phyloP scores from a whole-genome alignment of 2,797 vertebrate genomes.

The Holocentrus rufus region DNA sequence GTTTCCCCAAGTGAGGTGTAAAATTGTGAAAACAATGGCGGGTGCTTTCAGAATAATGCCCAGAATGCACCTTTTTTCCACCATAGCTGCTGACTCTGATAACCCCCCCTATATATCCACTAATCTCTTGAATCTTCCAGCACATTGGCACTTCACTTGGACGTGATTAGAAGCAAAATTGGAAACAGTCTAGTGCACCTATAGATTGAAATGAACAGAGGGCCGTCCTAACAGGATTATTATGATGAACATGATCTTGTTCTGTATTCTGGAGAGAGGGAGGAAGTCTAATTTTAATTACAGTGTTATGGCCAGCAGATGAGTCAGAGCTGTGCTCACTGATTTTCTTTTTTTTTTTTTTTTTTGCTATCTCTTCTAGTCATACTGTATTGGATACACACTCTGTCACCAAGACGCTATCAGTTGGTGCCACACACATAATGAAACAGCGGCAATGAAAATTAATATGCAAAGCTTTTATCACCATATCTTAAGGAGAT shows the following conservation, averaged over 20 bases:
- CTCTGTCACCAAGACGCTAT: constrained; percentile 59
- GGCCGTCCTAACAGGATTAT: constrained; percentile 35
- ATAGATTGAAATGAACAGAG: constrained; percentile 24
- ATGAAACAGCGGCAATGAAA: constrained; percentile 51
- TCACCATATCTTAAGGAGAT: constrained; percentile 45
- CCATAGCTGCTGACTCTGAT: constrained; percentile 2
- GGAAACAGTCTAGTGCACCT: constrained; percentile 9
- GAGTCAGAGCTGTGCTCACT: constrained; percentile 49
- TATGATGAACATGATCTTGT: constrained; percentile 50
- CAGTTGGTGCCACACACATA: constrained; percentile 50
- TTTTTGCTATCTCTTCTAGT: constrained; percentile 47
- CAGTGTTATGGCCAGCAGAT: constrained; percentile 28
- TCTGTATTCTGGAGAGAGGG: constrained; percentile 26
- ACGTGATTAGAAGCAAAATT: constrained; percentile 21
- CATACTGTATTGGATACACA: constrained; percentile 41
- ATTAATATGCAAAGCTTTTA: constrained; percentile 60
- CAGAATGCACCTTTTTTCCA: background rate
- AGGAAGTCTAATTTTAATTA: constrained; percentile 57
- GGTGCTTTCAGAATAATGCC: constrained; percentile 14
- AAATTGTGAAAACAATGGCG: constrained; percentile 9
- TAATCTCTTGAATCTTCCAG: constrained; percentile 34
- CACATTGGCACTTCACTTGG: constrained; percentile 5
- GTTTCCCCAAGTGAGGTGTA: background rate
- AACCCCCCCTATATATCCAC: constrained; percentile 4
- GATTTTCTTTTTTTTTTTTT: too few relatives aligned